These are phyloP conservation scores for Chamaetylas fuelleborni DNA, from an alignment of 2,113 vertebrate genomes.

Conservation along the genomic window DNA sequence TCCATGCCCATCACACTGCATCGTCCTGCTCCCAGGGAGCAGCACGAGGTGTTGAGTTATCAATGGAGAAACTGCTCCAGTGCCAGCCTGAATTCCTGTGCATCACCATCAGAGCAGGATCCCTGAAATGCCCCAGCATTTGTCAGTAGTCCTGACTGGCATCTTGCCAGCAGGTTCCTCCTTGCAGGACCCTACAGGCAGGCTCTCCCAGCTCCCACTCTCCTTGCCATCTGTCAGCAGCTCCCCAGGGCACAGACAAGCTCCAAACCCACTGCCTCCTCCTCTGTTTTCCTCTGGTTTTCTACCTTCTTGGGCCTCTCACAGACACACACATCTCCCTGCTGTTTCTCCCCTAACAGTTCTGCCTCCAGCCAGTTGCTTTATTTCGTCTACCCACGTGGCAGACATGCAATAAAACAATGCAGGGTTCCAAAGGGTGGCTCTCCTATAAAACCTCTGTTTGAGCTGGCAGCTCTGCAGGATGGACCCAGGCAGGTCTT, in stretches of 20 bases:
- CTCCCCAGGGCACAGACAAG: neutral
- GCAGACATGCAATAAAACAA: fast-evolving
- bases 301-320: neutral
- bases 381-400: fast-evolving
- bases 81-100: neutral
- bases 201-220: neutral
- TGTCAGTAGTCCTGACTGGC: neutral
- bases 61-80: neutral
- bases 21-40: neutral
- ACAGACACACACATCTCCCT: neutral
- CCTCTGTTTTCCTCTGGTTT: neutral
- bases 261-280: neutral
- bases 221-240: neutral
- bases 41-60: neutral
- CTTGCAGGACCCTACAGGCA: neutral
- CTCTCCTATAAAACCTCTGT: neutral
- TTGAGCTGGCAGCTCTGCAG: neutral
- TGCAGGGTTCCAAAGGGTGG: neutral
- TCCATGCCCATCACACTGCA: neutral
- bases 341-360: neutral
- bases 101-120: neutral
- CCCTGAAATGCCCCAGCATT: neutral
- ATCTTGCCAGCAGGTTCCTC: neutral
- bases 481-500: neutral
- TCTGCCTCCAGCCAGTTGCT: neutral